These are phyloP conservation scores for Macrocentrus cingulum DNA, from an alignment of 1,140 invertebrate species.

Conservation along the genomic window DNA sequence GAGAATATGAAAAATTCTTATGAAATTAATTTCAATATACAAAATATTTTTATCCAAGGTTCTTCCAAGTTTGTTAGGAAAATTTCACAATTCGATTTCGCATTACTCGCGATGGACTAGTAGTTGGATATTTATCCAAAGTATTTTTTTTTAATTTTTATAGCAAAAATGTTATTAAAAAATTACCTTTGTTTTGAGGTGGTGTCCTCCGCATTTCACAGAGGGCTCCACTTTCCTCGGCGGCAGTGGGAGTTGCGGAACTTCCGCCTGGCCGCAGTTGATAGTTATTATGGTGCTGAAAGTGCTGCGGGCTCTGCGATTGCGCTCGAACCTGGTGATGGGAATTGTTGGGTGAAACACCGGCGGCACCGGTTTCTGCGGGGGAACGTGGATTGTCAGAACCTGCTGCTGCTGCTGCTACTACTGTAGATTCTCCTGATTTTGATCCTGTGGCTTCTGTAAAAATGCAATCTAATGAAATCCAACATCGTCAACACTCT, in stretches of 20 bases:
- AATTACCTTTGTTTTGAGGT: constrained; percentile 54
- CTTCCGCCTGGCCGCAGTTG: constrained; percentile 30
- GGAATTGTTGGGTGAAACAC: constrained; percentile 31
- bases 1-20: no score
- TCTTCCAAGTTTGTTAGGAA: no score
- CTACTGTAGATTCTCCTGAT: no score
- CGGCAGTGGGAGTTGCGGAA: constrained; percentile 33
- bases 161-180: not conserved
- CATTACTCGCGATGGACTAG: no score
- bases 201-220: constrained; percentile 58
- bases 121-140: no score
- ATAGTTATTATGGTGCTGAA: constrained; percentile 35
- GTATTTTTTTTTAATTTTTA: no score
- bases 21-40: no score
- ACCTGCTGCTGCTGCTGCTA: constrained; percentile 27
- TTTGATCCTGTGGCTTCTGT: constrained; percentile 35
- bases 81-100: no score
- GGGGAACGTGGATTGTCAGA: constrained; percentile 28
- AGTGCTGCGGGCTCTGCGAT: constrained; percentile 24
- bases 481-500: not conserved
- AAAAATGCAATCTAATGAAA: not conserved
- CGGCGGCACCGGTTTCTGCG: constrained; percentile 26
- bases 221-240: constrained; percentile 46
- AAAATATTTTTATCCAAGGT: no score
- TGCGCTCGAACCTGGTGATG: constrained; percentile 19